A percentile compares a stretch with the other conserved stretches of the same genome.
phyloP scores from a whole-genome alignment of 2,888 invertebrate species.

The Drosophila barbarae region DNA sequence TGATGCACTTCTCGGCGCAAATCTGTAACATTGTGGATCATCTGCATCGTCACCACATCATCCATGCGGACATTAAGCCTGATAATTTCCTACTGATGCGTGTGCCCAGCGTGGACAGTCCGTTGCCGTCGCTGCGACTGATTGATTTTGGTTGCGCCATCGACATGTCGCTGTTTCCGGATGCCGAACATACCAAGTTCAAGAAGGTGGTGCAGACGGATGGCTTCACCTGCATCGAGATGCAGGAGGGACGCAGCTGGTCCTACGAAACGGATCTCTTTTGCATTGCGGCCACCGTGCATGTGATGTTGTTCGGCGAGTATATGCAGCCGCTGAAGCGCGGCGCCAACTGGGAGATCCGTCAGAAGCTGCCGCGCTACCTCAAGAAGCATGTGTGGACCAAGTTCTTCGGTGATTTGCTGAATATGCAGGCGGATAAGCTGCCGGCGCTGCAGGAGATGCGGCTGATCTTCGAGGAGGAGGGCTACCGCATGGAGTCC shows the following conservation, averaged over 20 bases:
- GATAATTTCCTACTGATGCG: conserved; percentile 94
- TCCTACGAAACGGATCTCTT: conserved; percentile 96
- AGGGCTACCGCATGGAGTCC: conserved; percentile 79
- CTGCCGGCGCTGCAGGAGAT: conserved; percentile 84
- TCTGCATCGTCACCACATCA: conserved; percentile 92
- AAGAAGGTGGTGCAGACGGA: conserved; percentile 88
- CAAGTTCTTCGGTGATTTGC: conserved; percentile 88
- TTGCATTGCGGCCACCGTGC: conserved; percentile 93
- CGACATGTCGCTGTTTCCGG: conserved; percentile 93
- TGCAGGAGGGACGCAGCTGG: conserved; percentile 95
- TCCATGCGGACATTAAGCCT: conserved; percentile 97
- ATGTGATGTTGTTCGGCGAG: conserved; percentile 92
- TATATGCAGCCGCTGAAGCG: conserved; percentile 91
- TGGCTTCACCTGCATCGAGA: conserved; percentile 93
- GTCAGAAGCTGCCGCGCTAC: conserved; percentile 87
- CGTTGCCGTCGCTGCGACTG: conserved; percentile 87
- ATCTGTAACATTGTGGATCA: conserved; percentile 91
- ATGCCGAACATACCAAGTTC: conserved; percentile 86
- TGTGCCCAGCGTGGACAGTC: conserved; percentile 83
- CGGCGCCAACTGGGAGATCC: conserved; percentile 85
- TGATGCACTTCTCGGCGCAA: conserved; percentile 90
- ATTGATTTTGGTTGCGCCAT: conserved; percentile 98
- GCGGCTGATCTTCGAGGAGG: conserved; percentile 77
- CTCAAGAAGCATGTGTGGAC: conserved; percentile 89
- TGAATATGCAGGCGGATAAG: conserved; percentile 90